These are phyloP conservation scores for Podilymbus podiceps DNA, from an alignment of 2,113 vertebrate species.

Conservation along the genomic window DNA sequence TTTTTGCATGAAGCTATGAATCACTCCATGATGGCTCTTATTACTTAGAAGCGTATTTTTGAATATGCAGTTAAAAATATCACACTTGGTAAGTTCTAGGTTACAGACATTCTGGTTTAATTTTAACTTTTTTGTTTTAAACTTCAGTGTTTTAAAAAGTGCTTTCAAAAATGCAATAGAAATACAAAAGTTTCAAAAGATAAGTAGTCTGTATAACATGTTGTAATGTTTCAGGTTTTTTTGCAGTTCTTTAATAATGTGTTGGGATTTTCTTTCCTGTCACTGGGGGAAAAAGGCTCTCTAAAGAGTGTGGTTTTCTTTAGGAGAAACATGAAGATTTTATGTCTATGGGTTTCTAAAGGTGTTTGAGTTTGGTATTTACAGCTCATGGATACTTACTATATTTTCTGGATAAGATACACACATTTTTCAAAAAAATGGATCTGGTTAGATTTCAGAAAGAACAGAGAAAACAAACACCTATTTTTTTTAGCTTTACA, in stretches of 20 bases:
- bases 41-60: slow-evolving; percentile 50
- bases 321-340: neutral
- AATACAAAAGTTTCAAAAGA: neutral
- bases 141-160: neutral
- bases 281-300: neutral
- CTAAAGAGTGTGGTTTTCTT: neutral
- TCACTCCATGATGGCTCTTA: slow-evolving; percentile 55
- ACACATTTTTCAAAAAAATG: neutral
- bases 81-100: slow-evolving; percentile 1
- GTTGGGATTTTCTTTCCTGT: neutral
- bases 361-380: neutral
- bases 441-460: neutral
- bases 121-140: neutral
- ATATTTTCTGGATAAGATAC: neutral
- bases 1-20: slow-evolving; percentile 68
- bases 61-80: slow-evolving; percentile 60
- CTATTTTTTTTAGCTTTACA: neutral
- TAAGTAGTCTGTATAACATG: neutral
- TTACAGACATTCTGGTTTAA: slow-evolving; percentile 9
- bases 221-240: neutral
- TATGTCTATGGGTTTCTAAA: neutral
- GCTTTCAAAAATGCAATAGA: neutral
- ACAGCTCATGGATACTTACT: neutral
- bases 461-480: neutral
- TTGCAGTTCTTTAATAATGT: neutral